A percentile compares a stretch with the other conserved stretches of the same genome.
Evolutionary conservation across 2,113 vertebrate genomes (phyloP).

Genomic region (Perccottus glenii): DNA sequence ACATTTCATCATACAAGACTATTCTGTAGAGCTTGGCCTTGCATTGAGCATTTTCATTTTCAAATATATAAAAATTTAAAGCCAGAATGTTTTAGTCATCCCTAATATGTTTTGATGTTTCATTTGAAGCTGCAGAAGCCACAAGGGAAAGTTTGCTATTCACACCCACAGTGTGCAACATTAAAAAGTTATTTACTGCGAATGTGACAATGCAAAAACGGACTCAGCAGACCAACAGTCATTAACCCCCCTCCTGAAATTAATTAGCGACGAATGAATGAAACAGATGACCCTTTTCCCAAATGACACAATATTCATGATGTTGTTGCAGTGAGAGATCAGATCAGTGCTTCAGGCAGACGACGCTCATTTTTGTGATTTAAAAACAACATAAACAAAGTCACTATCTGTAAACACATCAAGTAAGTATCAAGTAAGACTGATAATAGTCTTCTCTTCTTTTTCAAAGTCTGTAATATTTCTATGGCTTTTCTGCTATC

Average conservation of each 20-base stretch:
- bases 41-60: background rate
- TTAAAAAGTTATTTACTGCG: slow-evolving; percentile 23
- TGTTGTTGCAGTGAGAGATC: background rate
- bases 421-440: too few relatives aligned
- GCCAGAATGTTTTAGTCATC: background rate
- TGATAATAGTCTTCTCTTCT: too few relatives aligned
- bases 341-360: background rate
- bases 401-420: too few relatives aligned
- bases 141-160: slow-evolving; percentile 15
- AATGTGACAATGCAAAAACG: slow-evolving; percentile 14
- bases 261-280: slow-evolving; percentile 60
- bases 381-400: too few relatives aligned
- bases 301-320: slow-evolving; percentile 8
- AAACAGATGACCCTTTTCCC: slow-evolving; percentile 47
- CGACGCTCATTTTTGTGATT: too few relatives aligned
- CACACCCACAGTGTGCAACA: slow-evolving; percentile 25
- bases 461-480: too few relatives aligned
- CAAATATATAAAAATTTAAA: background rate
- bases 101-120: background rate
- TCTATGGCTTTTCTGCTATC: too few relatives aligned
- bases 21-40: background rate
- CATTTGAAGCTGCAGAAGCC: slow-evolving; percentile 18
- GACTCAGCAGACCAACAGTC: slow-evolving; percentile 26
- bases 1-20: background rate
- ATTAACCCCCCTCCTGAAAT: slow-evolving; percentile 55